These are phyloP conservation scores for Delphinapterus leucas DNA, from an alignment of 2,113 vertebrate species.

Conservation along the genomic window DNA sequence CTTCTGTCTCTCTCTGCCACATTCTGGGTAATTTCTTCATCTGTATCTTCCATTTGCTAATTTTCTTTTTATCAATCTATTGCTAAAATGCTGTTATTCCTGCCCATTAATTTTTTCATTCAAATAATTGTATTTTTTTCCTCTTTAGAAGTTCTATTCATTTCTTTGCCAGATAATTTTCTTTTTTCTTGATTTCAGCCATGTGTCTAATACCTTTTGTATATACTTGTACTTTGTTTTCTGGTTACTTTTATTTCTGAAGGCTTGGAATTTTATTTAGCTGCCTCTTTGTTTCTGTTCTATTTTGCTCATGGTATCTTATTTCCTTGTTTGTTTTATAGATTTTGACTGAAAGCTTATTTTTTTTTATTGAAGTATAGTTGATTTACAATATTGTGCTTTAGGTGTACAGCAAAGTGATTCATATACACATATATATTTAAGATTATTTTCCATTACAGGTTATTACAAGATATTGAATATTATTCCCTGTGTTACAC, in stretches of 20 bases:
- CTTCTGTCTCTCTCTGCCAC: neutral
- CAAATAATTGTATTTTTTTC: too few species aligned
- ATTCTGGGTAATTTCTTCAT: neutral
- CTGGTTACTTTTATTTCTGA: neutral
- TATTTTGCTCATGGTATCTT: neutral
- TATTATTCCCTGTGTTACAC: too few species aligned
- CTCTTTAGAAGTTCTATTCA: too few species aligned
- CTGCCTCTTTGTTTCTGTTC: neutral
- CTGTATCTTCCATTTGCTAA: neutral
- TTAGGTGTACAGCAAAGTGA: too few species aligned
- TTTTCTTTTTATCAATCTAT: neutral
- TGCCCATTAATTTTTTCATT: neutral
- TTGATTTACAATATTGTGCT: too few species aligned
- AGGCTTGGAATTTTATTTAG: neutral
- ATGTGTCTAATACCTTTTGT: neutral
- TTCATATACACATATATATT: too few species aligned
- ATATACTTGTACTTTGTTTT: neutral
- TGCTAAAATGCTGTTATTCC: neutral
- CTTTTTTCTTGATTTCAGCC: neutral
- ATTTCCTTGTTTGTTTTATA: neutral
- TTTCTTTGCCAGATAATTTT: neutral
- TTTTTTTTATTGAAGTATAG: neutral
- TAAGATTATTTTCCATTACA: too few species aligned
- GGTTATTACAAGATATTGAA: too few species aligned
- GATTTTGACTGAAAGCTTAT: neutral